Evolutionary conservation across 2,888 invertebrate species (phyloP), one percentile per base, ranked within the genome.

Genomic region (Hirtodrosophila confusa): DNA sequence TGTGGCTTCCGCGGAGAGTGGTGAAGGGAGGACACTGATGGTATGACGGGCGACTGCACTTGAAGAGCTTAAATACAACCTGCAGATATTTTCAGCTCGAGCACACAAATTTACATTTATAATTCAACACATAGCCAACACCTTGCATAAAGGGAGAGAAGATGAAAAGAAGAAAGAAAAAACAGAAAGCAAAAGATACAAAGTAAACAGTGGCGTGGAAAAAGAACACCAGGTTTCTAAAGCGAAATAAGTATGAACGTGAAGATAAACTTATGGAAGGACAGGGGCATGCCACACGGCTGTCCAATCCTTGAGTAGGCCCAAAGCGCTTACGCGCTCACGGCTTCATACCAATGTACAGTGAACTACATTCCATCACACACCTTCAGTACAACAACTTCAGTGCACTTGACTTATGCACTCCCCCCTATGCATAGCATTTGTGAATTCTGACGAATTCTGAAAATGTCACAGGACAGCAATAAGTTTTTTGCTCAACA

Each of bases 61-160:
- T 57, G 61, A 61, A 63, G 60, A 45, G 58, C 60, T 67, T 64
- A 62, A 79, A 67, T 62, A 43, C 62, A 44, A 61, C 79, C 64
- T 67, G 64, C 49, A 71, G 76, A 67, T 65, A 75, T 76, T 79
- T 75, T 70, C 58, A 62, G 57, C 67, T 71, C 53, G 33, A 70
- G 76, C 51, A 71, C 62, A 79, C 76, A 79, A 75, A 79, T 76
- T 79, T 75, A 37, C 75, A 71, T 76, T 75, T 79, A 76, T 76
- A 79, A 78, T 76, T 64, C 62, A 75, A 47, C 50, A 62, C 67
- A 56, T 44, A 58, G 37, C 54, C 48, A 31, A 53, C 50, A 73
- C 61, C 77, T 71, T 29, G 31, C 56, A 49, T 55, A 23, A 12
- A 45, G n/a, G 39, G 17, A 31, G 29, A 31, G 40, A 33, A 23